Conservation (phyloP, 2,113 vertebrate species). For the Paratilapia polleni region DNA sequence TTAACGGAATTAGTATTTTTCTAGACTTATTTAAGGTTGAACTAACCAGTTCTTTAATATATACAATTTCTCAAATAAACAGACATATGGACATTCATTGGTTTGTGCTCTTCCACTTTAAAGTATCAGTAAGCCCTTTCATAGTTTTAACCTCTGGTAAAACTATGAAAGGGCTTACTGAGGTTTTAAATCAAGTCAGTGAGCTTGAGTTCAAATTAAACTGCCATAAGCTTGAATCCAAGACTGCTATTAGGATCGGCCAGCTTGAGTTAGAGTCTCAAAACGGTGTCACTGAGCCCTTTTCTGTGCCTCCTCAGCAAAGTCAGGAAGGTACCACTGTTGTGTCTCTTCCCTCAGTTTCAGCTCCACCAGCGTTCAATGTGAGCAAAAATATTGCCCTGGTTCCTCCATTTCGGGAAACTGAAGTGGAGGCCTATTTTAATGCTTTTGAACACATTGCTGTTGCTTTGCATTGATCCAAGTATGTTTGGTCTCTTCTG, state of each 20-base stretch:
- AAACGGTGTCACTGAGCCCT: neutral
- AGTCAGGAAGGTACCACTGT: neutral
- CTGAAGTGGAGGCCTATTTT: no score
- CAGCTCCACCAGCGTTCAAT: fast-evolving
- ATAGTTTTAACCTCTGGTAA: neutral
- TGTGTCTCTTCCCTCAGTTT: neutral
- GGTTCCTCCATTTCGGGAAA: neutral
- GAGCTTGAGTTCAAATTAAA: neutral
- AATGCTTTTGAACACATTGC: neutral
- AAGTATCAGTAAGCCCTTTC: neutral
- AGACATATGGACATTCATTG: neutral
- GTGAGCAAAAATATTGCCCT: neutral
- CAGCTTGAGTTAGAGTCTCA: neutral
- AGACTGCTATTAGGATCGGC: neutral
- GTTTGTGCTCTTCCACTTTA: neutral
- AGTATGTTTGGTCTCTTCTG: neutral
- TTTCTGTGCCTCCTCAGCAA: neutral
- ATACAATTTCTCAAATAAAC: fast-evolving
- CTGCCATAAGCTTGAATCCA: neutral
- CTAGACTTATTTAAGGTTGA: neutral
- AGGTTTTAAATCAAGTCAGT: neutral
- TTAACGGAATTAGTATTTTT: neutral
- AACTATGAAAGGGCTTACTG: neutral
- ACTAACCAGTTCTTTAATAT: neutral
- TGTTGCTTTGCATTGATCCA: neutral